Percentiles rank a stretch among this genome's conserved stretches.
phyloP scores from a whole-genome alignment of 2,113 vertebrate species.

The Alexandromys fortis region DNA sequence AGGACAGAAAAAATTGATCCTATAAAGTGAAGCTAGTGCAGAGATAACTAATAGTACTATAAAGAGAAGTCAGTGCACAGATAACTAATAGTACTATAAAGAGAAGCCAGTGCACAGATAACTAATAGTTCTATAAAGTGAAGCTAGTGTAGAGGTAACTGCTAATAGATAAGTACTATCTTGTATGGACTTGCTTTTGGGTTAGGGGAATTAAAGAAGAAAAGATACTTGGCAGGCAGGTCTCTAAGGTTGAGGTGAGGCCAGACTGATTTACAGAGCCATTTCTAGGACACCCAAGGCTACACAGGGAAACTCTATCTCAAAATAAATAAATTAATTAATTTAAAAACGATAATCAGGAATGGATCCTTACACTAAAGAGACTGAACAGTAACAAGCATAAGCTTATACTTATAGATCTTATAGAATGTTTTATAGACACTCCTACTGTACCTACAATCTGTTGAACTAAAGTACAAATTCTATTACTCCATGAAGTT shows the following conservation, averaged over 20 bases:
- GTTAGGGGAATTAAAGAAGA: neutral
- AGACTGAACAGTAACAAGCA: neutral
- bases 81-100: too few relatives aligned
- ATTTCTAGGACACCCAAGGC: neutral
- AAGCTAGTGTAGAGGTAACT: constrained; percentile 37
- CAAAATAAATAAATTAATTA: neutral
- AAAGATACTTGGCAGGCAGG: neutral
- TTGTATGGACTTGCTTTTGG: constrained; percentile 2
- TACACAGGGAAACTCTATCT: neutral
- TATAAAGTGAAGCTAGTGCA: neutral
- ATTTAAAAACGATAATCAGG: neutral
- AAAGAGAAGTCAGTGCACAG: too few relatives aligned
- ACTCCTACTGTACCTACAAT: constrained; percentile 30
- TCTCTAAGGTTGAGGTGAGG: neutral
- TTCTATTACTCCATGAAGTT: neutral
- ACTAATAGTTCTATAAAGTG: neutral
- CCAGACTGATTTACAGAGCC: neutral
- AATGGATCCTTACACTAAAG: neutral
- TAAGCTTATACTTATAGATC: neutral
- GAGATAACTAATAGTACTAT: too few relatives aligned
- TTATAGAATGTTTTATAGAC: neutral
- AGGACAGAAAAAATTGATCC: neutral
- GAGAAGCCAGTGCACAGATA: too few relatives aligned
- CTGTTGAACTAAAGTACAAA: neutral
- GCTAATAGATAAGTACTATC: constrained; percentile 2